Percentiles rank a stretch among this genome's conserved stretches.
These are phyloP conservation scores for Drosophila repleta DNA, from an alignment of 1,140 invertebrate genomes.

Conservation along the genomic window DNA sequence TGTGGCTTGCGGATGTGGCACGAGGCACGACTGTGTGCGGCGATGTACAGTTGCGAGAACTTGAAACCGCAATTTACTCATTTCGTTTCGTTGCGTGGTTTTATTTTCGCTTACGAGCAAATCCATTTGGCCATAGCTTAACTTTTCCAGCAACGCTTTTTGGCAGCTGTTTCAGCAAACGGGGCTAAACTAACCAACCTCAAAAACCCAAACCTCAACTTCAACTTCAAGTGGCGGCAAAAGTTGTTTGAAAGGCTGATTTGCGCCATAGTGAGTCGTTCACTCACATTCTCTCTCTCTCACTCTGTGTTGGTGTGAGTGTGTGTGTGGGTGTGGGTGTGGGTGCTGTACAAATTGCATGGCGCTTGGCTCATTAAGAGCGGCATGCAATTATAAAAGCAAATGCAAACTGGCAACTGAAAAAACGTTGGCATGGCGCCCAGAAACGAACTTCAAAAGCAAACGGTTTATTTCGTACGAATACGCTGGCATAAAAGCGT, in stretches of 20 bases:
- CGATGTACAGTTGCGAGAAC: slow-evolving; percentile 55
- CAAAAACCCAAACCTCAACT: slow-evolving; percentile 38
- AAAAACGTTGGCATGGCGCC: slow-evolving; percentile 64
- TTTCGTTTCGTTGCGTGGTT: slow-evolving; percentile 79
- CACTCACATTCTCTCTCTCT: background rate
- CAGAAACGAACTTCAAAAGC: slow-evolving; percentile 46
- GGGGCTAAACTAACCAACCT: slow-evolving; percentile 38
- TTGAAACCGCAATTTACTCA: slow-evolving; percentile 80
- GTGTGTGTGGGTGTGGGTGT: slow-evolving; percentile 26
- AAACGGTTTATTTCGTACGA: slow-evolving; percentile 78
- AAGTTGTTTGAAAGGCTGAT: slow-evolving; percentile 59
- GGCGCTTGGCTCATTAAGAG: slow-evolving; percentile 75
- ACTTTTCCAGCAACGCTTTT: slow-evolving; percentile 49
- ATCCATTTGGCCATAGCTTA: slow-evolving; percentile 68
- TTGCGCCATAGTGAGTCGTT: slow-evolving; percentile 24
- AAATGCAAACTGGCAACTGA: slow-evolving; percentile 55
- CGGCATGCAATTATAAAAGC: slow-evolving; percentile 78
- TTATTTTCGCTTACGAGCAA: slow-evolving; percentile 74
- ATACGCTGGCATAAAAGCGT: slow-evolving; percentile 67
- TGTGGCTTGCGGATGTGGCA: slow-evolving; percentile 3
- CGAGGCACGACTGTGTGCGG: slow-evolving; percentile 8
- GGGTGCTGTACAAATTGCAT: slow-evolving; percentile 66
- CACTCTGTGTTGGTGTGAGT: slow-evolving; percentile 30
- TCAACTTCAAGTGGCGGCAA: slow-evolving; percentile 70
- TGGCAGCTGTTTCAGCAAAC: slow-evolving; percentile 47